Evolutionary conservation across 2,888 invertebrate genomes (phyloP).

Genomic region (Oligia latruncula): DNA sequence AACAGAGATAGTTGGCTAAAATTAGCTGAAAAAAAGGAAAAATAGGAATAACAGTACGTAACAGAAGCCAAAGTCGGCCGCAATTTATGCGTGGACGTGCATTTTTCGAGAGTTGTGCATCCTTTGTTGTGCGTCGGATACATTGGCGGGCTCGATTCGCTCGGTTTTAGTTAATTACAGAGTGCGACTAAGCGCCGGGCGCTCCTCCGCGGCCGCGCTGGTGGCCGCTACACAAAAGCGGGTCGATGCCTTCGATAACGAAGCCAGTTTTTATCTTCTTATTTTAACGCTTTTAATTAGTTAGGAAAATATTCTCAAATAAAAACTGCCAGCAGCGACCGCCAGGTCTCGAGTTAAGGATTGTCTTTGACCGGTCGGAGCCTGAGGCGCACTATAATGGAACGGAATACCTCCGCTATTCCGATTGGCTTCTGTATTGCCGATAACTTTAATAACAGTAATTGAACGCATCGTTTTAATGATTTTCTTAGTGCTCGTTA

Average conservation of each 20-base stretch:
- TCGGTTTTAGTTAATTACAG: constrained; percentile 88
- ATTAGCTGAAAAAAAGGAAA: constrained; percentile 49
- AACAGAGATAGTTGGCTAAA: constrained; percentile 41
- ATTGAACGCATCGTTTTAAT: constrained; percentile 78
- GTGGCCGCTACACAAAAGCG: constrained; percentile 88
- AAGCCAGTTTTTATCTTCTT: constrained; percentile 88
- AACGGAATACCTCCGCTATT: constrained; percentile 80
- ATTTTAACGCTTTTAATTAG: constrained; percentile 90
- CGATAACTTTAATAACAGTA: constrained; percentile 82
- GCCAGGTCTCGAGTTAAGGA: constrained; percentile 79
- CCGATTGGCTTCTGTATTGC: constrained; percentile 85
- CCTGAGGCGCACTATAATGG: constrained; percentile 83
- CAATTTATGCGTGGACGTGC: constrained; percentile 76
- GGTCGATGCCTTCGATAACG: constrained; percentile 90
- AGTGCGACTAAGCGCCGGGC: constrained; percentile 81
- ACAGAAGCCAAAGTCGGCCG: constrained; percentile 63
- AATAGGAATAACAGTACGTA: constrained; percentile 61
- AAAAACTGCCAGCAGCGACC: constrained; percentile 84
- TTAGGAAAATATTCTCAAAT: constrained; percentile 90
- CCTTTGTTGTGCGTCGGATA: constrained; percentile 79
- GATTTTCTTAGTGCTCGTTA: constrained; percentile 74
- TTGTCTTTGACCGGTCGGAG: constrained; percentile 83
- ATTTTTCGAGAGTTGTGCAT: constrained; percentile 79
- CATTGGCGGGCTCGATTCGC: constrained; percentile 72
- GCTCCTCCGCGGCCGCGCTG: constrained; percentile 74